Conservation (phyloP, 1,140 invertebrate species). For the Zeugodacus cucurbitae region DNA sequence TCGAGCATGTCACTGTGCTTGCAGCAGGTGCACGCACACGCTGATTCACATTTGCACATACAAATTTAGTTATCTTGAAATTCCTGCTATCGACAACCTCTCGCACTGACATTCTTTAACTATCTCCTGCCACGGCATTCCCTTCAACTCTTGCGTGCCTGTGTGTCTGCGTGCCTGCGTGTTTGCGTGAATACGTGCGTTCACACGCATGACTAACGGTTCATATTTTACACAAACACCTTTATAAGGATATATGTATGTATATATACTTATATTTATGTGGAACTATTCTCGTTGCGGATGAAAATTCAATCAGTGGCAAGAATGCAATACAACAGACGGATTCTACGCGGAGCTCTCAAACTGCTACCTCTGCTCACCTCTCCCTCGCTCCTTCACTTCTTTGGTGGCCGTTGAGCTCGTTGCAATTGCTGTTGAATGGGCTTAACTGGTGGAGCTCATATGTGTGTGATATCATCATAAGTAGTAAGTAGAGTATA, state of each 20-base stretch:
- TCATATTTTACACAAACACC: not conserved
- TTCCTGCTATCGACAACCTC: not conserved
- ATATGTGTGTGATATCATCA: not conserved
- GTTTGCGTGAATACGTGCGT: not conserved
- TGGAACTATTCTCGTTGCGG: not conserved
- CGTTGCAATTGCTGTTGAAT: not conserved
- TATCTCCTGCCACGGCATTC: too few relatives aligned
- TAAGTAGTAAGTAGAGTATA: not conserved
- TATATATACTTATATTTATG: not conserved
- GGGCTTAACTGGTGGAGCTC: not conserved
- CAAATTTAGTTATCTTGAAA: not conserved
- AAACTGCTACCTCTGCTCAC: not conserved
- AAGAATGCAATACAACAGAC: not conserved
- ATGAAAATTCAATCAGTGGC: slow-evolving; percentile 23
- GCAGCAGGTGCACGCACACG: not conserved
- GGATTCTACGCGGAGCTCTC: not conserved
- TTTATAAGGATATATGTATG: too few relatives aligned
- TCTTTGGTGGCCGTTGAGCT: not conserved
- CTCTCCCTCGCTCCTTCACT: not conserved
- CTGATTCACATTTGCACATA: not conserved
- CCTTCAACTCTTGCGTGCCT: not conserved
- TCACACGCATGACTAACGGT: not conserved
- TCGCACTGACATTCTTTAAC: not conserved
- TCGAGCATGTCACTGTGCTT: not conserved
- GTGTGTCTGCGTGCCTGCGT: not conserved